These are phyloP conservation scores for Pterocles burchelli DNA, from an alignment of 2,113 vertebrate genomes.

Conservation along the genomic window DNA sequence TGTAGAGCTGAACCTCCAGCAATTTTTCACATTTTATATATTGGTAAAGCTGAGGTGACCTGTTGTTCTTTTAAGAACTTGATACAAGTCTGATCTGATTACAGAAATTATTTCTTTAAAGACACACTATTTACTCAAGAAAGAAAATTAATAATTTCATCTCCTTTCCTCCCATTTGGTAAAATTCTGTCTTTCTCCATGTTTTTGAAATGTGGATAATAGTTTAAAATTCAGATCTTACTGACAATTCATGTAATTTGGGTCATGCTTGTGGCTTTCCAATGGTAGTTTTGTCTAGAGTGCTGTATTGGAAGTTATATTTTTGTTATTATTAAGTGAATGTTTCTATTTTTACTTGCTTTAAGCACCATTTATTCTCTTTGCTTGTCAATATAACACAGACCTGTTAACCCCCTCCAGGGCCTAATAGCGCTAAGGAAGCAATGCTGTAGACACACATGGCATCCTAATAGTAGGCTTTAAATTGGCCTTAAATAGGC, in stretches of 20 bases:
- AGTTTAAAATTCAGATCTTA: not conserved
- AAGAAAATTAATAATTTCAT: not conserved
- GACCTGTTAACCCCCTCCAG: not conserved
- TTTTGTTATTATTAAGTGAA: not conserved
- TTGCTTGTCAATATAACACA: not conserved
- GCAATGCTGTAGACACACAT: not conserved
- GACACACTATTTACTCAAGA: not conserved
- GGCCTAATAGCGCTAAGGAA: not conserved
- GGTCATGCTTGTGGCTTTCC: not conserved
- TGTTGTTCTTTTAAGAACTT: not conserved
- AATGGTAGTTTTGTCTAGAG: not conserved
- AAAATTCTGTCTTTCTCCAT: not conserved
- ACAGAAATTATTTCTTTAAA: not conserved
- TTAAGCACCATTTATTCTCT: not conserved
- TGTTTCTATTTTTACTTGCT: not conserved
- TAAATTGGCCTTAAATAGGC: too few species aligned
- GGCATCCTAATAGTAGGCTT: not conserved
- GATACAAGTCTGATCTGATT: not conserved
- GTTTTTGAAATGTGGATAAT: not conserved
- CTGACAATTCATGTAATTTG: not conserved
- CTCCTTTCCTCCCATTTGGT: not conserved
- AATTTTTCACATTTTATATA: not conserved
- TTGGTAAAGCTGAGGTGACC: not conserved
- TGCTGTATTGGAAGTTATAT: not conserved
- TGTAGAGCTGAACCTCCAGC: not conserved